Conservation (phyloP, 1,140 invertebrate genomes). For the Drosophila chauvacae region DNA sequence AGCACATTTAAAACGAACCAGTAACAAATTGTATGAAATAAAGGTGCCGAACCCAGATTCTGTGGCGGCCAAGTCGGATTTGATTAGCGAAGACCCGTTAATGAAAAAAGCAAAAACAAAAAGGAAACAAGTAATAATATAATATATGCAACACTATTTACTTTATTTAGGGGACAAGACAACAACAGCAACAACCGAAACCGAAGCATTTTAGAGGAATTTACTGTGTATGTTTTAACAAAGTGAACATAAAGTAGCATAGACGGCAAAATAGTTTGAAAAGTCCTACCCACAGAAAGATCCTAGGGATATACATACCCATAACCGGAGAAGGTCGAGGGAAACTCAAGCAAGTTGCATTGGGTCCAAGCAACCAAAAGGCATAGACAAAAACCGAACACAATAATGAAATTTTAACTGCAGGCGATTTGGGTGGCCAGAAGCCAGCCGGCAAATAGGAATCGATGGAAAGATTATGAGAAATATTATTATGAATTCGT, state of each 20-base stretch:
- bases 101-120: conserved; percentile 49
- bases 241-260: conserved; percentile 56
- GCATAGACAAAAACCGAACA: conserved; percentile 33
- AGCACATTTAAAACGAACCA: conserved; percentile 54
- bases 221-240: conserved; percentile 74
- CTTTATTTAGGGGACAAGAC: conserved; percentile 79
- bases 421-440: conserved; percentile 43
- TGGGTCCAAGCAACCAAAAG: conserved; percentile 60
- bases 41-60: conserved; percentile 60
- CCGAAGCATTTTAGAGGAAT: conserved; percentile 81
- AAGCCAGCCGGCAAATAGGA: conserved; percentile 5
- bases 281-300: conserved; percentile 19
- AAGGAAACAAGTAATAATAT: conserved; percentile 51
- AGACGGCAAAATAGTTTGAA: conserved; percentile 60
- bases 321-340: conserved; percentile 14
- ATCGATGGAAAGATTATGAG: conserved; percentile 19
- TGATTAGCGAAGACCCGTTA: conserved; percentile 73
- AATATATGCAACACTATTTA: conserved; percentile 77
- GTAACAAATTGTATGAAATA: conserved; percentile 43
- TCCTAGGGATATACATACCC: conserved; percentile 15
- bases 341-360: conserved; percentile 73
- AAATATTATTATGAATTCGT: conserved; percentile 49
- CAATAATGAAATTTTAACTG: conserved; percentile 54
- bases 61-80: conserved; percentile 67
- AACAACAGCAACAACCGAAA: conserved; percentile 61